Conservation (phyloP, 2,797 vertebrate genomes). For the Oreortyx pictus region DNA sequence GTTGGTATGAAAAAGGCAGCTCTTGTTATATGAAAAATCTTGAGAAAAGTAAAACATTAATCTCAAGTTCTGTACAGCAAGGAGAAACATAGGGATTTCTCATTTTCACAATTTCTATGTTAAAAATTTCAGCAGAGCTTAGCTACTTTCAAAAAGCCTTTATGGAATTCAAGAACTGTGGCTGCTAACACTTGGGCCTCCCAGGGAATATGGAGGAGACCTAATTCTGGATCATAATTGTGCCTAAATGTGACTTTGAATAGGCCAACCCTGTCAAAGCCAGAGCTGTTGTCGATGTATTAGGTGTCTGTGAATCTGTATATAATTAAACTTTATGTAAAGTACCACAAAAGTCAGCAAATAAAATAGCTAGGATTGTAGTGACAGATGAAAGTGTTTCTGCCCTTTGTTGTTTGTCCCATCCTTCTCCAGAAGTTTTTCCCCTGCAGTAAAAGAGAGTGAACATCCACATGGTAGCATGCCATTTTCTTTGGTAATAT, state of each 20-base stretch:
- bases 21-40: conserved; percentile 1
- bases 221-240: background rate
- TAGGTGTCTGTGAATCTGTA: background rate
- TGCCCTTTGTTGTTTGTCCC: background rate
- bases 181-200: background rate
- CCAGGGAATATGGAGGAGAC: background rate
- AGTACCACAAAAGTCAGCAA: background rate
- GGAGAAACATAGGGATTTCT: background rate
- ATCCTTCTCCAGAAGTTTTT: background rate
- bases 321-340: background rate
- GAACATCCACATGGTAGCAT: fast-evolving
- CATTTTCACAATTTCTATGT: background rate
- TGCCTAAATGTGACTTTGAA: background rate
- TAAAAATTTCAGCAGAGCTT: background rate
- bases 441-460: background rate
- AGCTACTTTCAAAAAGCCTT: background rate
- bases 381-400: background rate
- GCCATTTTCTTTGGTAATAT: background rate
- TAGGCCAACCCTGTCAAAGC: background rate
- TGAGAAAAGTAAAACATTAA: background rate
- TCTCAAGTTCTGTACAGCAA: background rate
- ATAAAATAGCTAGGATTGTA: background rate
- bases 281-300: background rate
- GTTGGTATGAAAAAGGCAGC: background rate
- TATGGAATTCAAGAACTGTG: background rate